Conservation (phyloP, 2,113 vertebrate species). For the Poeciliopsis turrubarensis region DNA sequence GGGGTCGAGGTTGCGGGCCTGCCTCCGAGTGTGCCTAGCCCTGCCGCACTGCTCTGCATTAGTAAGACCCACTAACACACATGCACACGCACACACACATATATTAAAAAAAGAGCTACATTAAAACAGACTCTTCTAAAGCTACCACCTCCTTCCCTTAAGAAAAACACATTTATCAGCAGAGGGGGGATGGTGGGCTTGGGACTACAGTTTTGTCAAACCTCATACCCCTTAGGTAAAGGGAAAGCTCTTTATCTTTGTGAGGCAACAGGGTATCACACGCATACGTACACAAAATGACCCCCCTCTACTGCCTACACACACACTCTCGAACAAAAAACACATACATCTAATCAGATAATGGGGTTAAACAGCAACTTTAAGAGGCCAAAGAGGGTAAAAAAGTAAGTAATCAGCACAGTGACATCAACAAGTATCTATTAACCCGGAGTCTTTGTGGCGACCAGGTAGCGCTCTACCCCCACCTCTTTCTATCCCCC, state of each 20-base stretch:
- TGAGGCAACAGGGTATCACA: constrained; percentile 35
- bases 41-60: constrained; percentile 57
- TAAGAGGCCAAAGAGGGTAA: constrained; percentile 49
- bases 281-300: constrained; percentile 7
- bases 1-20: constrained; percentile 79
- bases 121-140: constrained; percentile 67
- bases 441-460: constrained; percentile 54
- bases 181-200: constrained; percentile 34
- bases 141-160: constrained; percentile 65
- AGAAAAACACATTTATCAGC: constrained; percentile 78
- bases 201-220: constrained; percentile 65
- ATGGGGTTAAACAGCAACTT: constrained; percentile 56
- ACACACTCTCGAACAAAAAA: constrained; percentile 1
- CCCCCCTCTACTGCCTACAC: neutral
- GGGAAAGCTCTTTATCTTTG: constrained; percentile 65
- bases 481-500: neutral
- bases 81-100: too few relatives aligned
- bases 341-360: constrained; percentile 53
- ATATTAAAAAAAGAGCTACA: constrained; percentile 51
- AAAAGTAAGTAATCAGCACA: constrained; percentile 36
- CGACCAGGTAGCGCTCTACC: constrained; percentile 42
- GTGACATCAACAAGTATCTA: constrained; percentile 57
- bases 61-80: constrained; percentile 40
- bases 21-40: constrained; percentile 72
- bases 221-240: constrained; percentile 62